Conservation (phyloP, 2,113 vertebrate genomes). For the Corythaixoides concolor region DNA sequence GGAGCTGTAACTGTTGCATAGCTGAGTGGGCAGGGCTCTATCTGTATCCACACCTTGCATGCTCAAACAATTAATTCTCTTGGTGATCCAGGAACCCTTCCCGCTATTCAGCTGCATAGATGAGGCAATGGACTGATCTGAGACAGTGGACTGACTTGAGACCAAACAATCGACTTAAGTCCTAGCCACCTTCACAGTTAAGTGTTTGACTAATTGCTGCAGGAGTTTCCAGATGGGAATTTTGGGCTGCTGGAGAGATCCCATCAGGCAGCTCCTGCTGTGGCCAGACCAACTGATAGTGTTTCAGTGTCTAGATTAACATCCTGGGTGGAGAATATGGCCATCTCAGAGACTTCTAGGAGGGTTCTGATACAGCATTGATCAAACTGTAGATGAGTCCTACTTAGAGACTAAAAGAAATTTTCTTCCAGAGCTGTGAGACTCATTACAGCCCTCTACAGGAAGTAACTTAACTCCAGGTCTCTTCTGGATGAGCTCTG, state of each 20-base stretch:
- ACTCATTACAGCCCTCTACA: background rate
- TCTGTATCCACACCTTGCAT: background rate
- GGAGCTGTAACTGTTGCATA: background rate
- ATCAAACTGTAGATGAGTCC: background rate
- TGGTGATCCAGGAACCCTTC: background rate
- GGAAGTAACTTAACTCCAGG: background rate
- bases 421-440: background rate
- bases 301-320: background rate
- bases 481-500: background rate
- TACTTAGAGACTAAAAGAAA: background rate
- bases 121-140: background rate
- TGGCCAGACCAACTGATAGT: background rate
- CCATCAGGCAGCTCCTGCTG: background rate
- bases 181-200: background rate
- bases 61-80: background rate
- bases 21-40: background rate
- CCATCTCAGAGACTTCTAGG: background rate
- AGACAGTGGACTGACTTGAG: background rate
- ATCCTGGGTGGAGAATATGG: background rate
- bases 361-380: background rate
- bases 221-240: background rate
- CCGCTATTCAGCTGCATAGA: background rate
- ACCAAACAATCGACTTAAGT: background rate
- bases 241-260: background rate
- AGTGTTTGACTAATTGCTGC: background rate